These are phyloP conservation scores for Enteromius afrohamiltoni DNA, from an alignment of 2,797 vertebrate genomes.

Conservation along the genomic window DNA sequence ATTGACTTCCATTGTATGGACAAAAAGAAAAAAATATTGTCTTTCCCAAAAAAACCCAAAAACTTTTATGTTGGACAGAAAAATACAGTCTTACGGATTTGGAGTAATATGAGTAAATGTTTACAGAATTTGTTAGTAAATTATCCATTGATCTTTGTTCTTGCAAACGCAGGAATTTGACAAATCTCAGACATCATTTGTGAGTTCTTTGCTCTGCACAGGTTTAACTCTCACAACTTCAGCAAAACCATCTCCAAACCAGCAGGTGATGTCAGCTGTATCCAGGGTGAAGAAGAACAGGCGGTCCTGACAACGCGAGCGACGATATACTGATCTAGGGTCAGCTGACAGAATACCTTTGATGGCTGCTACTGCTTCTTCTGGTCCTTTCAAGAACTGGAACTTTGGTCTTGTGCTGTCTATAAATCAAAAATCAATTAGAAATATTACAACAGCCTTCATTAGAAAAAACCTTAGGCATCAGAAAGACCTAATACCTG, in stretches of 20 bases:
- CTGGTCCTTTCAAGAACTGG: slow-evolving; percentile 78
- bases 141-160: background rate
- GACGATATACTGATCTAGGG: slow-evolving; percentile 86
- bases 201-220: slow-evolving; percentile 30
- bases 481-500: slow-evolving; percentile 64
- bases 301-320: slow-evolving; percentile 82
- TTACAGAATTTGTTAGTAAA: background rate
- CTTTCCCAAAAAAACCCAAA: background rate
- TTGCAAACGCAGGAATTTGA: background rate
- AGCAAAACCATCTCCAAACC: slow-evolving; percentile 87
- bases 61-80: background rate
- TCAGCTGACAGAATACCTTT: slow-evolving; percentile 83
- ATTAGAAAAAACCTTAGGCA: background rate
- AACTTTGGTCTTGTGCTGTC: slow-evolving; percentile 67
- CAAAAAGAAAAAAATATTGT: background rate
- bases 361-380: slow-evolving; percentile 81
- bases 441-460: background rate
- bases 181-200: background rate
- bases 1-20: background rate
- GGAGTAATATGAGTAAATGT: background rate
- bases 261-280: slow-evolving; percentile 84
- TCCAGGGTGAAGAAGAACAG: slow-evolving; percentile 89
- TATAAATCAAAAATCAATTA: slow-evolving; percentile 52
- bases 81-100: background rate
- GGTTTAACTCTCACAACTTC: slow-evolving; percentile 82